Evolutionary conservation across 2,113 vertebrate species (phyloP).

Genomic region (Scytalopus superciliaris): DNA sequence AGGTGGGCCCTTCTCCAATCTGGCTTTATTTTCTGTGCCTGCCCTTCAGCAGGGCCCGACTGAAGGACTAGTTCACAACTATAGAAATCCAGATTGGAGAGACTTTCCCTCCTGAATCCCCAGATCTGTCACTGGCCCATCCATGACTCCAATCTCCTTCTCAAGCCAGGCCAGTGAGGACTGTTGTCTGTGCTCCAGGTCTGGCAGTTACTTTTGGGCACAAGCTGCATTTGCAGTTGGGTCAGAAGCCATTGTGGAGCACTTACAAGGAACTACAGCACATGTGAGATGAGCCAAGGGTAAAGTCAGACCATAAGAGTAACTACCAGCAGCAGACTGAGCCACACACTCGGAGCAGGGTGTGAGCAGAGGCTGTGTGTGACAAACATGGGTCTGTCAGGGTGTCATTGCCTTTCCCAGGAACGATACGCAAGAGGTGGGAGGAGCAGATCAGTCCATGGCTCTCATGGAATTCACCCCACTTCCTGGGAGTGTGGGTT

Average conservation of each 20-base stretch:
- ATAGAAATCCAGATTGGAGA: neutral
- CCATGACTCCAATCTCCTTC: neutral
- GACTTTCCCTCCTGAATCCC: neutral
- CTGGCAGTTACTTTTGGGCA: neutral
- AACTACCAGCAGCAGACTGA: neutral
- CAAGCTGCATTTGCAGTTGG: neutral
- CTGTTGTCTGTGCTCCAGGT: neutral
- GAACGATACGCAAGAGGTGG: rapidly evolving
- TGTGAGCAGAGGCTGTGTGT: neutral
- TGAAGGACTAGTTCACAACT: neutral
- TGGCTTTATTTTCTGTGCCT: neutral
- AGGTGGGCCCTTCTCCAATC: neutral
- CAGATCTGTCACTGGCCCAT: neutral
- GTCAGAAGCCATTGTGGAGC: neutral
- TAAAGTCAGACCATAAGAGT: neutral
- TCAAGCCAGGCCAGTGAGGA: rapidly evolving
- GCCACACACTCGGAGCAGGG: rapidly evolving
- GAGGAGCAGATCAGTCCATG: rapidly evolving
- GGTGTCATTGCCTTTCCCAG: neutral
- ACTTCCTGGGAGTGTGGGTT: neutral
- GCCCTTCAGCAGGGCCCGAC: neutral
- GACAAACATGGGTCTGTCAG: neutral
- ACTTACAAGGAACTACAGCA: neutral
- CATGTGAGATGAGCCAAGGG: neutral
- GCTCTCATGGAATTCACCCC: neutral